Percentiles rank a stretch among this genome's conserved stretches.
phyloP scores from a whole-genome alignment of 2,797 vertebrate genomes.

The Vireo griseus region DNA sequence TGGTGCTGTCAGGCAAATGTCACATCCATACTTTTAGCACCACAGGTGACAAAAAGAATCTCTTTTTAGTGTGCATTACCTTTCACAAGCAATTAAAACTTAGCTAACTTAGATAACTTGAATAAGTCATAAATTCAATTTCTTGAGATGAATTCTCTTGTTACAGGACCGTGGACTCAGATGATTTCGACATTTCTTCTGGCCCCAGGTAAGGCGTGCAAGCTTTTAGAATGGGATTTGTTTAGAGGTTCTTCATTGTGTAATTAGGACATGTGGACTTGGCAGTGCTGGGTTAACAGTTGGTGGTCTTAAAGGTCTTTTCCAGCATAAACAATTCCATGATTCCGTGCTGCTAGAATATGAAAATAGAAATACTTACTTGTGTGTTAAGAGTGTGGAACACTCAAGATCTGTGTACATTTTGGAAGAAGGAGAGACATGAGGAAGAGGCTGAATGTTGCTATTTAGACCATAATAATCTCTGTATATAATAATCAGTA shows the following conservation, averaged over 20 bases:
- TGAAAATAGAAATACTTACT: not conserved
- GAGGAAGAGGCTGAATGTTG: not conserved
- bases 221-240: not conserved
- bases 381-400: not conserved
- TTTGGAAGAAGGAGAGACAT: fast-evolving
- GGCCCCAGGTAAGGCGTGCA: not conserved
- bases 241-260: not conserved
- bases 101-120: not conserved
- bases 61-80: not conserved
- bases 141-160: not conserved
- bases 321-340: not conserved
- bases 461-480: not conserved
- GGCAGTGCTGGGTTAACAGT: not conserved
- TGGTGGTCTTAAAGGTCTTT: not conserved
- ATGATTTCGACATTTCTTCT: not conserved
- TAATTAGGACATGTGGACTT: not conserved
- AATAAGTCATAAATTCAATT: not conserved
- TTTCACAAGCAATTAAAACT: not conserved
- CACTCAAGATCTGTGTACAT: fast-evolving
- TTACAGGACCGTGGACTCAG: not conserved
- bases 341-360: not conserved
- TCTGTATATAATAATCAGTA: fast-evolving
- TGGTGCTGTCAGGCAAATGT: not conserved
- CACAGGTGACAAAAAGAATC: not conserved
- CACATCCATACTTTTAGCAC: not conserved